These are phyloP conservation scores for Diphyllodes magnificus DNA, from an alignment of 2,113 vertebrate species.

Conservation along the genomic window DNA sequence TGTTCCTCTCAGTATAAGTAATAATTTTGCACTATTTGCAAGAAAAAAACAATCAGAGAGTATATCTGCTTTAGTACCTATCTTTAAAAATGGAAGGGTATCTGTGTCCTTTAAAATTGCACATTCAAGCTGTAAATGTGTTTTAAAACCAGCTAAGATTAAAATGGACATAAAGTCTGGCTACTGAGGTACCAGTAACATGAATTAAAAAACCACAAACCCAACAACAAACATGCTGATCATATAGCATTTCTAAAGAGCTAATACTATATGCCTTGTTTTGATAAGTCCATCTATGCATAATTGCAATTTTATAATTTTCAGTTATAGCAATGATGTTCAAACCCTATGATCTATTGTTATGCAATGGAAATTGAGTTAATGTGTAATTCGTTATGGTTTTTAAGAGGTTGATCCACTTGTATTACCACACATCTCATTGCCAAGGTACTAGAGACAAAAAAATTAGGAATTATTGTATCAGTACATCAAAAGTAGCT, in stretches of 20 bases:
- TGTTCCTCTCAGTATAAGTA: neutral
- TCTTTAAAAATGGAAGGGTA: neutral
- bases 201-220: neutral
- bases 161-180: neutral
- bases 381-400: neutral
- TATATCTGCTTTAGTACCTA: neutral
- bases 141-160: neutral
- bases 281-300: neutral
- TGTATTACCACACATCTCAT: neutral
- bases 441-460: neutral
- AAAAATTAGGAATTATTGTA: neutral
- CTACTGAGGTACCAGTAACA: neutral
- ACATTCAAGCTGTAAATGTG: neutral
- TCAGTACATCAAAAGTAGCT: neutral
- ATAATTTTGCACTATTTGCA: neutral
- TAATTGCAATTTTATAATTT: neutral
- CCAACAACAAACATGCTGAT: neutral
- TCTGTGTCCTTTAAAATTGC: neutral
- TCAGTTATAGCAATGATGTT: neutral
- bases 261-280: neutral
- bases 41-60: neutral
- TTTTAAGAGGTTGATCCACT: neutral
- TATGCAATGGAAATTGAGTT: neutral
- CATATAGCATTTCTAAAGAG: neutral
- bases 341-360: neutral